Percentiles rank a stretch among this genome's conserved stretches.
Evolutionary conservation across 2,113 vertebrate species (phyloP).

Genomic region (Indri indri): DNA sequence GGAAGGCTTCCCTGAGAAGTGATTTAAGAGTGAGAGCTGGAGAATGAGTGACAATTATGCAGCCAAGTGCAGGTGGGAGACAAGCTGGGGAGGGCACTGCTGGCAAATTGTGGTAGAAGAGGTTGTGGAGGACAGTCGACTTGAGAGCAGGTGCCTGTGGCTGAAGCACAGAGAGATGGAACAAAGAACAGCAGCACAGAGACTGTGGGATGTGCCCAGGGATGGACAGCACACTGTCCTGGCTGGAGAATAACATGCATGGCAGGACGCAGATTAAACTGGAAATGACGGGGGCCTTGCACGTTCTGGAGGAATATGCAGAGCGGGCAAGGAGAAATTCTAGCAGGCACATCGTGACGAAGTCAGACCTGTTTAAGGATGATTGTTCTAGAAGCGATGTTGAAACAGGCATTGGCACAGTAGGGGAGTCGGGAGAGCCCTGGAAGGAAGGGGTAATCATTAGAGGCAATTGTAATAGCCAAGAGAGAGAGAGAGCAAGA

Average conservation of each 20-base stretch:
- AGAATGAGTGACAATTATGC: not conserved
- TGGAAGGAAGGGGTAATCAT: not conserved
- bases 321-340: not conserved
- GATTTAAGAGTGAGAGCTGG: not conserved
- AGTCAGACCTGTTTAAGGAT: not conserved
- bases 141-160: not conserved
- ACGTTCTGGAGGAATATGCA: not conserved
- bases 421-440: not conserved
- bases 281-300: not conserved
- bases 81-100: not conserved
- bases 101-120: not conserved
- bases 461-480: not conserved
- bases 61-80: not conserved
- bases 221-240: not conserved
- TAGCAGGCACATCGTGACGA: not conserved
- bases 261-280: not conserved
- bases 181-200: not conserved
- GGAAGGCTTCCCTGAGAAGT: not conserved
- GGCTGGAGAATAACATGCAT: not conserved
- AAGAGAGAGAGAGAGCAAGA: not conserved
- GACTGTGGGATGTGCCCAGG: accelerated
- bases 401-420: not conserved
- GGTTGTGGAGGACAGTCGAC: not conserved
- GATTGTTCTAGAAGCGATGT: not conserved
- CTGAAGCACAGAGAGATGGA: not conserved